Base-by-base conservation (phyloP, 2,888 invertebrate genomes). In the Itoplectis maculator region DNA sequence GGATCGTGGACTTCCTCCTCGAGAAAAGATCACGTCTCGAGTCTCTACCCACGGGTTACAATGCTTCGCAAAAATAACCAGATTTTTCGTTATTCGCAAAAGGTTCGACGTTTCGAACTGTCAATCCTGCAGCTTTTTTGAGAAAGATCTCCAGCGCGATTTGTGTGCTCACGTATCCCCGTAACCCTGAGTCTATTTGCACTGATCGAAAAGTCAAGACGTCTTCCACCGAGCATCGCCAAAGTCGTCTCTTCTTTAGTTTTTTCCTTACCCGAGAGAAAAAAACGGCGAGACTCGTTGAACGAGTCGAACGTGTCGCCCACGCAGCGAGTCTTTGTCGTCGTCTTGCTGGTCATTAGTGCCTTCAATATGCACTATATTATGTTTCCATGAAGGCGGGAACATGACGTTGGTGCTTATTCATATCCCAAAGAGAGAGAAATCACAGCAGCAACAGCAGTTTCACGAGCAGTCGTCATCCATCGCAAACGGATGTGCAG, bases 61-160 rank as follows among this genome's bases (percentile, higher is more conserved):
- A 84, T 83, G 51, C 85, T 81, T 86, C 86, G 85, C 83, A 86
- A 89, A 89, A 89, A 89, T 89, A 88, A 89, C 88, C 87, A 29
- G 18, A 84, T 83, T 82, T 86, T 89, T 76, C 87, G 83, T 81
- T 89, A 88, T 90, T 90, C 88, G 89, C 88, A 84, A 83, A 86
- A 83, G 81, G 66, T 73, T 23, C 35, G 3, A 29, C 29, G 9
- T 61, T 13, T 13, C 18, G 4, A 11, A 45, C 35, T 65, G 54
- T 75, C 45, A 45, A 75, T 70, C 61, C 42, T 56, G 8, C 20
- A 11, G 59, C 15, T 61, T 72, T 45, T 45, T 72, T 6, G 49
- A 20, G 61, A 49, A 29, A 37, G 47, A 13, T 37, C 54, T 54
- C 29, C 42, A 9, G 6, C 42, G 23, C 42, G 23, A 15, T 3